Conservation (phyloP, 1,140 invertebrate genomes). For the Cydia pomonella region DNA sequence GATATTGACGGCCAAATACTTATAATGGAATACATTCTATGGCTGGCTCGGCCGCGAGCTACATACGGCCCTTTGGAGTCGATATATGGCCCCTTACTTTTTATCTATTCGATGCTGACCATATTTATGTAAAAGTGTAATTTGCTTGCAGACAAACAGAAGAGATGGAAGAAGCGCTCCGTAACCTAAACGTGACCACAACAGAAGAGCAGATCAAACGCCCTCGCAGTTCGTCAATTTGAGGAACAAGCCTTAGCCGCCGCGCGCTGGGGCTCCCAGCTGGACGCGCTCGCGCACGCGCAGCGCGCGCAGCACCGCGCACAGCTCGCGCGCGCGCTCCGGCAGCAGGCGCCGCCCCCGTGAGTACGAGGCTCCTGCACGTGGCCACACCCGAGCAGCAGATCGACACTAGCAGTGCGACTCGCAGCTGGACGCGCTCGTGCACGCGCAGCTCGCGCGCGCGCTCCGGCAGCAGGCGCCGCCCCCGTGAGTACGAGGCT, state of each 20-base stretch:
- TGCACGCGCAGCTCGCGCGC: too few relatives aligned
- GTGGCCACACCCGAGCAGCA: not conserved
- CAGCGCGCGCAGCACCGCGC: conserved; percentile 81
- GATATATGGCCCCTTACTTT: too few relatives aligned
- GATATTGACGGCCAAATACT: too few relatives aligned
- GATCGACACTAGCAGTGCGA: too few relatives aligned
- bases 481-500: too few relatives aligned
- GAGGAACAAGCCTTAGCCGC: conserved; percentile 88
- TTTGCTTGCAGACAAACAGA: conserved; percentile 82
- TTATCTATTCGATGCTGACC: too few relatives aligned
- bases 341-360: conserved; percentile 80
- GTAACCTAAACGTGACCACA: conserved; percentile 83
- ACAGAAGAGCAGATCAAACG: conserved; percentile 90
- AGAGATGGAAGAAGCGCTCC: conserved; percentile 89
- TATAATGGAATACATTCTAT: too few relatives aligned
- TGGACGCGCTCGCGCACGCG: conserved; percentile 88
- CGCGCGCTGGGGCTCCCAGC: conserved; percentile 87
- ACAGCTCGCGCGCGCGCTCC: conserved; percentile 80
- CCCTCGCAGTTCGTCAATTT: conserved; percentile 87
- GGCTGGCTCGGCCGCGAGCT: too few relatives aligned
- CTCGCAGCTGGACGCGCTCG: too few relatives aligned
- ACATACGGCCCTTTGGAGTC: too few relatives aligned
- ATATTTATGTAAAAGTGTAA: too few relatives aligned
- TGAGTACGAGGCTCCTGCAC: conserved; percentile 48
- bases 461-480: too few relatives aligned